Base-by-base conservation (phyloP, 2,888 invertebrate species). In the Agonopterix arenella region DNA sequence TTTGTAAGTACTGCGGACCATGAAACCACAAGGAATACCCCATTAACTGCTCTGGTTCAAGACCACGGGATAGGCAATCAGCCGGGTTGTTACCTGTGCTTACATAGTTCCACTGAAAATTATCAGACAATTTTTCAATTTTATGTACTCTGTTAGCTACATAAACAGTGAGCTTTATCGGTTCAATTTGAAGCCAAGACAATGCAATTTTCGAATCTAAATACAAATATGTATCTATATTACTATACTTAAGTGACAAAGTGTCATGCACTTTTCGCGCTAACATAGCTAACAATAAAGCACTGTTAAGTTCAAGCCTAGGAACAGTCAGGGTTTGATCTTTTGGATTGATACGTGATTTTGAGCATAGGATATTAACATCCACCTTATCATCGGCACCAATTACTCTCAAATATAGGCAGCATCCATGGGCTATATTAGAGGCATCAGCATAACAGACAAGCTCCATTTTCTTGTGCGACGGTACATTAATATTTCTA, bases 201-300 rank as follows among this genome's bases (percentile, higher is more conserved):
- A 62, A 45, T n/a, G 54, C 55, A 11, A 60, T 59, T 49, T 58
- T 47, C 3, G 61, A 62, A 37, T 61, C 62, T 4, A 50, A 50
- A 47, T 47, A 58, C 36, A 60, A 50, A 36, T 46, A 18, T 0
- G 51, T 45, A 46, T 54, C 50, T 16, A 48, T 5, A 8, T 55
- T 54, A 9, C 41, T 51, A 3, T 43, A 2, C 44, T 55, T 56
- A 40, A 46, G 18, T 38, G 2, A 18, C 13, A 62, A 36, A 10
- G 44, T 52, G 8, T 50, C 13, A 37, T 52, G n/a, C 1, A 57
- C 52, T 48, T 47, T 56, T 1, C 1, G 9, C 7, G 44, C 7
- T 11, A 61, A 48, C 9, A 47, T 54, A 1, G 56, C 9, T 7
- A 61, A 49, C 4, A 61, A 18, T 5, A 61, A 47, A 1, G 54